Evolutionary conservation across 2,113 vertebrate species (phyloP).

Genomic region (Lucifuga dentata): DNA sequence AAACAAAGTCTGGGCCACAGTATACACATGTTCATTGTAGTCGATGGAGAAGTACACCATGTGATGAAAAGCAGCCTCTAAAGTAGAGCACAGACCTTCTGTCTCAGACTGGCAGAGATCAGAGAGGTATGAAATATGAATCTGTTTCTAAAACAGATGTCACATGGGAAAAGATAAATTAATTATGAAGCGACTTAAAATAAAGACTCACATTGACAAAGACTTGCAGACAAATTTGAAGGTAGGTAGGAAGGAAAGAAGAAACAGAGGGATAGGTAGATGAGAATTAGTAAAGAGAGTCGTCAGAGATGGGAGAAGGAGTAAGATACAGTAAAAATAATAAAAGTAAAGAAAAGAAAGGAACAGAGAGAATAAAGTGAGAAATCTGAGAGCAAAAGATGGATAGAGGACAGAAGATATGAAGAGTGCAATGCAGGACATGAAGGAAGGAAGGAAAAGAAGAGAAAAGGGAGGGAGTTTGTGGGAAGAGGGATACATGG

Average conservation of each 20-base stretch:
- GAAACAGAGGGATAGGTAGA: slow-evolving; percentile 8
- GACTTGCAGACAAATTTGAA: neutral
- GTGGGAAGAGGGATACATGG: slow-evolving; percentile 14
- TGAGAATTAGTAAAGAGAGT: neutral
- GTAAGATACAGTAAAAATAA: slow-evolving; percentile 4
- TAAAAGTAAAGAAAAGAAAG: slow-evolving; percentile 15
- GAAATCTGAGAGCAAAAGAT: too few relatives aligned
- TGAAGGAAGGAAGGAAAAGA: slow-evolving; percentile 31
- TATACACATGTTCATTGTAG: slow-evolving; percentile 12
- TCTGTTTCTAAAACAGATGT: slow-evolving; percentile 21
- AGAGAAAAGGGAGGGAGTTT: neutral
- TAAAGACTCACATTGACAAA: too few relatives aligned
- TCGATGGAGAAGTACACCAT: slow-evolving; percentile 8
- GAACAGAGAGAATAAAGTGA: too few relatives aligned
- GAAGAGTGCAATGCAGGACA: too few relatives aligned
- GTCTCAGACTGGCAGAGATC: slow-evolving; percentile 1
- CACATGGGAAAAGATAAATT: slow-evolving; percentile 6
- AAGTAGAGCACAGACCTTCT: slow-evolving; percentile 23
- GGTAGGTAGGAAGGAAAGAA: slow-evolving; percentile 20
- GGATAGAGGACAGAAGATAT: too few relatives aligned
- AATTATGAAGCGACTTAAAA: slow-evolving; percentile 30
- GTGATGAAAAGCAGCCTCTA: slow-evolving; percentile 4
- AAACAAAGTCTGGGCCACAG: slow-evolving; percentile 8
- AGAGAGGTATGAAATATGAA: slow-evolving; percentile 39
- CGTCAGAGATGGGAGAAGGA: neutral